Conservation (phyloP, 1,140 invertebrate species). For the Papilio aristodemus region DNA sequence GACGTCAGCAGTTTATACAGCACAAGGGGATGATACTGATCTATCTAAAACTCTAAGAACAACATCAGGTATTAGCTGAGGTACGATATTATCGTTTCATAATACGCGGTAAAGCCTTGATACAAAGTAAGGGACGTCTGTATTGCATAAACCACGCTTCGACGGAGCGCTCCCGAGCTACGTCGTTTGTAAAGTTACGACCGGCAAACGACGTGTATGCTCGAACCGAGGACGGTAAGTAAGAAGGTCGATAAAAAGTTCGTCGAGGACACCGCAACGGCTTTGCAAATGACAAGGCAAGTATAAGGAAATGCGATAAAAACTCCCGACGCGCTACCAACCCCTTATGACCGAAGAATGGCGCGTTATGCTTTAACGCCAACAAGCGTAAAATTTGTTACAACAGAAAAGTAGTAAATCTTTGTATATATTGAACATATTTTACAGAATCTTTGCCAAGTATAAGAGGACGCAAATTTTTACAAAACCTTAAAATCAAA, state of each 20-base stretch:
- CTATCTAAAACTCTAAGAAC: not conserved
- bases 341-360: conserved; percentile 48
- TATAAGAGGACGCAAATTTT: too few species aligned
- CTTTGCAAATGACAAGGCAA: conserved; percentile 60
- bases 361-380: conserved; percentile 44
- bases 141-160: conserved; percentile 5
- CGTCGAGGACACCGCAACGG: conserved; percentile 60
- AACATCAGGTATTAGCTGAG: conserved; percentile 4
- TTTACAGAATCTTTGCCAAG: not conserved
- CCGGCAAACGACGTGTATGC: conserved; percentile 58
- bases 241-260: conserved; percentile 59
- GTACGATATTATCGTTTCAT: conserved; percentile 24
- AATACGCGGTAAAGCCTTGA: conserved; percentile 21
- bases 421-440: not conserved
- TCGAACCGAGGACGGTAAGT: conserved; percentile 52
- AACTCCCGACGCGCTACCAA: conserved; percentile 47
- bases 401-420: conserved; percentile 38
- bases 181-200: conserved; percentile 44
- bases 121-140: conserved; percentile 22
- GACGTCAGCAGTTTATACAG: not conserved
- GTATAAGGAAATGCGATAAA: conserved; percentile 59
- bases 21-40: conserved; percentile 17
- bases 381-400: conserved; percentile 58
- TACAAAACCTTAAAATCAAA: too few species aligned
- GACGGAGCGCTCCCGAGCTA: not conserved